A percentile compares a stretch with the other conserved stretches of the same genome.
phyloP scores from a whole-genome alignment of 2,113 vertebrate species.

The Pelusios castaneus region DNA sequence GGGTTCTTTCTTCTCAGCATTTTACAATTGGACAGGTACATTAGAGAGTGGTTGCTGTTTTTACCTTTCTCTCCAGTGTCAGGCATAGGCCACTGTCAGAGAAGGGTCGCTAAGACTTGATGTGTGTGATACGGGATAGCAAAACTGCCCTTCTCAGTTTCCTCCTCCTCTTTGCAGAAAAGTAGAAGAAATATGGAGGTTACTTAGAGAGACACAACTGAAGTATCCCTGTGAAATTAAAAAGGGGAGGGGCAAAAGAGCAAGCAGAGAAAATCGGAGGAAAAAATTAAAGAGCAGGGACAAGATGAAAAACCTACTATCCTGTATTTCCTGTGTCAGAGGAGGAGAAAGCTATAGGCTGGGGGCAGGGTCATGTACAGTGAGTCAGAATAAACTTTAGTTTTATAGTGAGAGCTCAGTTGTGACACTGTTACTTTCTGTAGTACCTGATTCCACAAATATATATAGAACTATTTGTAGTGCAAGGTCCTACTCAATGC shows the following conservation, averaged over 20 bases:
- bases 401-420: background rate
- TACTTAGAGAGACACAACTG: background rate
- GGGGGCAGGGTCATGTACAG: background rate
- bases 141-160: background rate
- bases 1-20: background rate
- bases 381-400: background rate
- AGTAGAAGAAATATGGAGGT: background rate
- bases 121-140: background rate
- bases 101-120: background rate
- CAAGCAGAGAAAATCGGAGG: background rate
- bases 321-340: background rate
- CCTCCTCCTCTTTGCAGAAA: background rate
- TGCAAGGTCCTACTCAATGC: background rate
- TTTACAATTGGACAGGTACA: accelerated
- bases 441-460: background rate
- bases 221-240: background rate
- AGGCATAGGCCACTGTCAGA: background rate
- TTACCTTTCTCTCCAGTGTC: background rate
- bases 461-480: background rate
- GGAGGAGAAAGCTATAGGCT: background rate
- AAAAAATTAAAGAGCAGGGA: background rate
- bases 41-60: background rate
- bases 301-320: background rate
- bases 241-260: background rate
- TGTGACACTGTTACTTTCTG: background rate